Evolutionary conservation across 1,140 invertebrate species (phyloP).

Genomic region (Mamestra configurata): DNA sequence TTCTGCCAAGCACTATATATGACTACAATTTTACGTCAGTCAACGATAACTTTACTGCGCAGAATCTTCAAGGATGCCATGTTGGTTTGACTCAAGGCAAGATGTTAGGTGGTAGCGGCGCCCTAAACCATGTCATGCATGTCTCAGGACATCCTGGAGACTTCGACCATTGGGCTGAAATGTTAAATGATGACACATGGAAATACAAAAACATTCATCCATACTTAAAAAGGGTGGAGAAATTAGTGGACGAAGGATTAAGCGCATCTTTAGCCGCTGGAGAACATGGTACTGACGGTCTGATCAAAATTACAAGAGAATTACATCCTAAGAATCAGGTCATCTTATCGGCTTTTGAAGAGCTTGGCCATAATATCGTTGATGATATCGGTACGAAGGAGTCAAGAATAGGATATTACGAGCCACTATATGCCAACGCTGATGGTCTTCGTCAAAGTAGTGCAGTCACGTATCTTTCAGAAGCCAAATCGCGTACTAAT

Average conservation of each 20-base stretch:
- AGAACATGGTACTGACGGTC: slow-evolving; percentile 41
- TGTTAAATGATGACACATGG: slow-evolving; percentile 35
- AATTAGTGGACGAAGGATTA: slow-evolving; percentile 22
- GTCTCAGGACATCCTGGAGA: slow-evolving; percentile 20
- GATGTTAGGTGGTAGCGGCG: slow-evolving; percentile 44
- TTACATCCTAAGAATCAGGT: not conserved
- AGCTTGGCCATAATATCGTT: slow-evolving; percentile 35
- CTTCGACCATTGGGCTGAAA: slow-evolving; percentile 37
- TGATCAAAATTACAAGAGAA: slow-evolving; percentile 14
- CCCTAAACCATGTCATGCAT: slow-evolving; percentile 34
- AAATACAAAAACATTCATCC: slow-evolving; percentile 24
- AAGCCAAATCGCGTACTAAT: not conserved
- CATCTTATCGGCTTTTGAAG: slow-evolving; percentile 29
- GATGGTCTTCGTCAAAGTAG: slow-evolving; percentile 44
- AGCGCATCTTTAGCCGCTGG: not conserved
- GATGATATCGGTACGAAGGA: slow-evolving; percentile 9
- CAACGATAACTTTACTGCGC: not conserved
- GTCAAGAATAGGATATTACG: slow-evolving; percentile 13
- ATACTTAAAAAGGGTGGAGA: slow-evolving; percentile 47
- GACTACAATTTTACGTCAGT: slow-evolving; percentile 26
- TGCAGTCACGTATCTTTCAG: not conserved
- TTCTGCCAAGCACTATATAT: not conserved
- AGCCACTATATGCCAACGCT: slow-evolving; percentile 16
- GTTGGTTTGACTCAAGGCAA: slow-evolving; percentile 5
- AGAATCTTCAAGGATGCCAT: not conserved